Conservation (phyloP, 2,113 vertebrate genomes). For the Amia ocellicauda region DNA sequence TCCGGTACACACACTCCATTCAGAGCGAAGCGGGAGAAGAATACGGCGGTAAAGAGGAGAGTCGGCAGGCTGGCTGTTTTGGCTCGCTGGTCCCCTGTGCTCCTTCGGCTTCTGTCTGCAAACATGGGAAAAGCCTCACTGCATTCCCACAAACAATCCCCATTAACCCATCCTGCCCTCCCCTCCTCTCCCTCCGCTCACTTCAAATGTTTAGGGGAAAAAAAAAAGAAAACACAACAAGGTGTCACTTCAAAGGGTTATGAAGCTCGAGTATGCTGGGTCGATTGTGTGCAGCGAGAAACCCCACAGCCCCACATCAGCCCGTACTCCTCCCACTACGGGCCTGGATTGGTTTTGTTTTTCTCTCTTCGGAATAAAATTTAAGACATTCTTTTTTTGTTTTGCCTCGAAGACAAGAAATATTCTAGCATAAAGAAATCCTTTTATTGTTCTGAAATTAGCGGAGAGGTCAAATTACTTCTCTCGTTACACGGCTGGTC, state of each 20-base stretch:
- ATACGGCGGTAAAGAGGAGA: conserved; percentile 59
- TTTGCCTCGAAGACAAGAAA: not conserved
- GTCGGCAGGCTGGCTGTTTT: conserved; percentile 45
- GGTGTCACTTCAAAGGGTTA: conserved; percentile 40
- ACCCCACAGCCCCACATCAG: not conserved
- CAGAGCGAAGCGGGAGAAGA: conserved; percentile 68
- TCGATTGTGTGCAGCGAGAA: not conserved
- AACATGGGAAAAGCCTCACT: conserved; percentile 39
- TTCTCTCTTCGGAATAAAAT: not conserved
- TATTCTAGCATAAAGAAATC: conserved; percentile 53
- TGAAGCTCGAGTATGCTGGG: conserved; percentile 1
- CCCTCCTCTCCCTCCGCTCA: conserved; percentile 12
- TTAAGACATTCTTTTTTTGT: not conserved
- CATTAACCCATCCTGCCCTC: conserved; percentile 15
- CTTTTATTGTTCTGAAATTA: conserved; percentile 71
- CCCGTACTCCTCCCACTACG: conserved; percentile 15
- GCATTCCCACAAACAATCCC: conserved; percentile 24
- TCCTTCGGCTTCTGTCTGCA: conserved; percentile 46
- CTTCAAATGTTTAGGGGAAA: no score
- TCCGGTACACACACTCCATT: conserved; percentile 84
- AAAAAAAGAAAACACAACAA: conserved; percentile 28
- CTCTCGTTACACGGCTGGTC: conserved; percentile 65
- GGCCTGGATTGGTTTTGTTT: conserved; percentile 58
- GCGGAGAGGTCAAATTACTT: conserved; percentile 61
- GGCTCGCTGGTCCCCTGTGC: conserved; percentile 15